phyloP scores from a whole-genome alignment of 2,888 invertebrate genomes.

The Tetranychus piercei region DNA sequence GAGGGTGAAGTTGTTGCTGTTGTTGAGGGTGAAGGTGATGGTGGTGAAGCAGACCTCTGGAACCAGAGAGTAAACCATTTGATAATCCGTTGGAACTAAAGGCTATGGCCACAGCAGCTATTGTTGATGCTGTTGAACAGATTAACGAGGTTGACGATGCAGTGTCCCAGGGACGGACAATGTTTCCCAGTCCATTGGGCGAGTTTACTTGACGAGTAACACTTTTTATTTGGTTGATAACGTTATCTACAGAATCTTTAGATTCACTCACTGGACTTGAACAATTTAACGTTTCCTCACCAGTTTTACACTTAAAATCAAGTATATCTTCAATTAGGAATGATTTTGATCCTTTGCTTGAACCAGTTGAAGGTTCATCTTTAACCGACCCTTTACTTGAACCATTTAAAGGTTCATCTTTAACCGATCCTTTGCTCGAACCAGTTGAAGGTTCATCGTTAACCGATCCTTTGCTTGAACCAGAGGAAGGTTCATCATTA shows the following conservation, averaged over 20 bases:
- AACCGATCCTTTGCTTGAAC: too few relatives aligned
- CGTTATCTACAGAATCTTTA: neutral
- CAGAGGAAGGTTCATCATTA: too few relatives aligned
- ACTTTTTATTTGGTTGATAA: neutral
- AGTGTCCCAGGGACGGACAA: conserved; percentile 11
- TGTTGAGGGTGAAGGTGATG: neutral
- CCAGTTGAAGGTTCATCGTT: too few relatives aligned
- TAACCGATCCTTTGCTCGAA: too few relatives aligned
- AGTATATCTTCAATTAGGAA: conserved; percentile 13
- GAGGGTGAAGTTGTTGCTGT: neutral
- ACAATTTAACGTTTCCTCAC: neutral
- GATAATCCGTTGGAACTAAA: neutral
- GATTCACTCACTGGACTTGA: neutral
- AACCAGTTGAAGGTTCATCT: neutral
- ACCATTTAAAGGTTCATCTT: too few relatives aligned
- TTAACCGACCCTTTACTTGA: too few relatives aligned
- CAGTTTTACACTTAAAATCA: neutral
- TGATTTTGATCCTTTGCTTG: conserved; percentile 4
- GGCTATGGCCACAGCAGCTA: neutral
- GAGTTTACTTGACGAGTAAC: neutral
- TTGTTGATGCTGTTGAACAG: neutral
- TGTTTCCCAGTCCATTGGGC: neutral
- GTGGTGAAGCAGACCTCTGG: neutral
- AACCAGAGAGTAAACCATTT: neutral
- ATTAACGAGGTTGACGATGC: neutral